Evolutionary conservation across 1,140 invertebrate species (phyloP), one percentile per base, ranked within the genome.

Genomic region (Paralvinella palmiformis): DNA sequence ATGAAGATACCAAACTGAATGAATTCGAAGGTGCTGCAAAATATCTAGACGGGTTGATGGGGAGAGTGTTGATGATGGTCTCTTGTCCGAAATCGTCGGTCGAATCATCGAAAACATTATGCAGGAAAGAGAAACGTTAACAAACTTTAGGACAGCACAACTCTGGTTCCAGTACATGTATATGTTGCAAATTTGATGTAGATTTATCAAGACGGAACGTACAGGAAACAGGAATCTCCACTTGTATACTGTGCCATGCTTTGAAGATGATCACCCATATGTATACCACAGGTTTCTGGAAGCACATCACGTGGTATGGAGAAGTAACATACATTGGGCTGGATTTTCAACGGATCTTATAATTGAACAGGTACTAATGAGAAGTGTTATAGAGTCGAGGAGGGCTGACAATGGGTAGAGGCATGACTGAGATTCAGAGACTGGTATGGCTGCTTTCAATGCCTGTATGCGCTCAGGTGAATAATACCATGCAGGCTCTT

Each of bases 321-420:
- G 67, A 37, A 60, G 45, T 29, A 66, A 81, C 57, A 74, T 77
- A 64, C 74, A 71, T 66, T 81, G 73, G 72, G 73, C 71, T 58
- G 80, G 81, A 22, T 67, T 77, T 29, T 78, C 66, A 63, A 65
- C 70, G 6, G 70, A 79, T 59, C 69, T 75, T 63, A 68, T 68
- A 4, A 71, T 78, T 6, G 69, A 73, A 52, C 66, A 72, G 27
- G 53, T 58, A 6, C 55, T 69, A 22, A 69, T 69, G 71, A 65
- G 69, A 44, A 63, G 72, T 31, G 75, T 82, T 70, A 81, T n/a
- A 80, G 62, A 77, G 72, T 59, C 62, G 62, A 64, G 77, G 79
- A 63, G 71, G 72, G 15, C 29, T 76, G 17, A 74, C 69, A n/a
- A 57, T 10, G 4, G 20, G 55, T 32, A 13, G 53, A 56, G 53